These are phyloP conservation scores for Oreochromis grahami DNA, from an alignment of 2,797 vertebrate genomes.

Conservation along the genomic window DNA sequence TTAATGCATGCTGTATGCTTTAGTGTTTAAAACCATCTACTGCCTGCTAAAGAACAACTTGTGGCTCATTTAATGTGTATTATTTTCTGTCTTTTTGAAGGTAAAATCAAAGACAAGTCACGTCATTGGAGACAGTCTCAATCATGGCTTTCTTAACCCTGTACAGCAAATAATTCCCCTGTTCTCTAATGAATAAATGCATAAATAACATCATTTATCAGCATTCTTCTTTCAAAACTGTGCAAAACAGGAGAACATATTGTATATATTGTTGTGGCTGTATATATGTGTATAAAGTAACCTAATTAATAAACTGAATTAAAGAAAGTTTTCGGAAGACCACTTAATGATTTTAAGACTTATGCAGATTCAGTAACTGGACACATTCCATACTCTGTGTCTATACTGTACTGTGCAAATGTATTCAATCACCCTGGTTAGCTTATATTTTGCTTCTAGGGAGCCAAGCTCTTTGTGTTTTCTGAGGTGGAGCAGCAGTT, in stretches of 20 bases:
- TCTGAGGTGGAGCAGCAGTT: neutral
- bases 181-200: neutral
- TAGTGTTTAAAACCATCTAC: neutral
- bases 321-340: fast-evolving
- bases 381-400: neutral
- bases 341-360: neutral
- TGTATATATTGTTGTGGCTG: neutral
- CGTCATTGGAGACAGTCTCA: neutral
- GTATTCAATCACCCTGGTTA: neutral
- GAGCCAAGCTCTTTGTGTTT: neutral
- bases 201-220: neutral
- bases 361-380: neutral
- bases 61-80: neutral
- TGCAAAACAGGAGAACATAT: neutral
- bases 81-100: neutral
- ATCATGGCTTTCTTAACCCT: neutral
- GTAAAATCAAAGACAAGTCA: neutral
- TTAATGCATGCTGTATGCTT: fast-evolving
- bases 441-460: neutral
- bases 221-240: neutral
- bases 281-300: neutral
- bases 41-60: fast-evolving
- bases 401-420: neutral
- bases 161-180: neutral
- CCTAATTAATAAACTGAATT: neutral